A percentile compares a stretch with the other conserved stretches of the same genome.
phyloP scores from a whole-genome alignment of 37 sponge, comb jelly and placozoan genomes.

The Halisarca cf. caerulea region DNA sequence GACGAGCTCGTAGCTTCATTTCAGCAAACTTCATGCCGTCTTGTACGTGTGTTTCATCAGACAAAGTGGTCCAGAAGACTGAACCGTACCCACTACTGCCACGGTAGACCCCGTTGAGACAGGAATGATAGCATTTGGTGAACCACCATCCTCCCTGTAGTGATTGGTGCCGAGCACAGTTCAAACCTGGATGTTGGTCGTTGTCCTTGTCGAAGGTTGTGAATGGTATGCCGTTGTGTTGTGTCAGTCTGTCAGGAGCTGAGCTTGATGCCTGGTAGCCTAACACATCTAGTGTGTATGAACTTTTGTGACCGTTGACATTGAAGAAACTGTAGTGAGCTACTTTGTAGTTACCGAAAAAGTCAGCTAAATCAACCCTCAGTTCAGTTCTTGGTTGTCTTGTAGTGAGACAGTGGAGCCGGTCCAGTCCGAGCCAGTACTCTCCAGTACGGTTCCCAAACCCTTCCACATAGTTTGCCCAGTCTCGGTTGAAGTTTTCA shows the following conservation, averaged over 20 bases:
- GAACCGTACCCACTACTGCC: neutral
- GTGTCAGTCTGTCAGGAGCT: neutral
- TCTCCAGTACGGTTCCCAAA: neutral
- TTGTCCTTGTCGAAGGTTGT: slow-evolving; percentile 16
- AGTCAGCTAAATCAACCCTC: slow-evolving; percentile 11
- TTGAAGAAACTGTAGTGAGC: neutral
- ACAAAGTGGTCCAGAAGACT: too few relatives aligned
- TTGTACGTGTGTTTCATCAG: too few relatives aligned
- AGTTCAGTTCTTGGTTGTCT: neutral
- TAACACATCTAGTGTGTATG: neutral
- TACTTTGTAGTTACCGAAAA: neutral
- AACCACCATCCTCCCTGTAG: slow-evolving; percentile 44
- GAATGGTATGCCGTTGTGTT: slow-evolving; percentile 4
- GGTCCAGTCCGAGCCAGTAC: neutral
- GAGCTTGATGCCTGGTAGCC: neutral
- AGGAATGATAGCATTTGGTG: neutral
- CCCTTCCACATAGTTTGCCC: neutral
- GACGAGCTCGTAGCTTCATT: too few relatives aligned
- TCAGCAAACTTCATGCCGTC: too few relatives aligned
- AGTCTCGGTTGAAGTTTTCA: neutral
- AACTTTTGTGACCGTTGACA: neutral
- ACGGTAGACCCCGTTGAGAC: slow-evolving; percentile 3
- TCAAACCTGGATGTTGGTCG: neutral
- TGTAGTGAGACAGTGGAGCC: neutral
- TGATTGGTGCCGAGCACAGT: neutral